Percentiles rank a stretch among this genome's conserved stretches.
Conservation (phyloP, 1,140 invertebrate genomes). For the Chelonus insularis region DNA sequence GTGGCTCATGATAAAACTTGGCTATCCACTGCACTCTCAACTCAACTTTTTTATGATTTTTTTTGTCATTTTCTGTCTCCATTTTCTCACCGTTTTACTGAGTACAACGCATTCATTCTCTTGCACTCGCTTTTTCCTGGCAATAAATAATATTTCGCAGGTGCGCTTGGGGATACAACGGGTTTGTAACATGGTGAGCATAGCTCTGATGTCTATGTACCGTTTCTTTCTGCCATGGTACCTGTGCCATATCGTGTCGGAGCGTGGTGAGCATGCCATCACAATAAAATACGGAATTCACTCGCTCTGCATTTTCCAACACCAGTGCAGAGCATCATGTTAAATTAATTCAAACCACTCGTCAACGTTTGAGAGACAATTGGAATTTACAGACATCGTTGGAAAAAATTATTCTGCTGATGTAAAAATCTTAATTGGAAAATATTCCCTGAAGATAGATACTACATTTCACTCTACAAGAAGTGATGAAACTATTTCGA, state of each 20-base stretch:
- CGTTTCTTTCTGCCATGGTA: conserved; percentile 26
- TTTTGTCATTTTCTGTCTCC: conserved; percentile 14
- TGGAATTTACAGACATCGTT: too few species aligned
- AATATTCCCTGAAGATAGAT: too few species aligned
- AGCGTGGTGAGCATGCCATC: conserved; percentile 22
- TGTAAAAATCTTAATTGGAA: too few species aligned
- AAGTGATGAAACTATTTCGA: too few species aligned
- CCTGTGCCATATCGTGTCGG: conserved; percentile 25
- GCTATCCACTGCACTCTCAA: conserved; percentile 8
- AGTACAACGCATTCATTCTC: conserved; percentile 17
- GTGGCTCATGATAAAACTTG: conserved; percentile 40
- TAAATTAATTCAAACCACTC: neutral
- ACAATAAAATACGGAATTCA: conserved; percentile 26
- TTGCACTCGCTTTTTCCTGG: conserved; percentile 19
- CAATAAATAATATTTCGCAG: conserved; percentile 57
- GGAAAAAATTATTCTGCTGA: too few species aligned
- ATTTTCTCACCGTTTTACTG: conserved; percentile 1
- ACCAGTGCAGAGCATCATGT: neutral
- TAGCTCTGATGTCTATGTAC: conserved; percentile 19
- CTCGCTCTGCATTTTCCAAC: neutral
- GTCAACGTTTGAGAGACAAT: too few species aligned
- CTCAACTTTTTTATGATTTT: conserved; percentile 13
- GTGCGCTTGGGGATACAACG: conserved; percentile 41
- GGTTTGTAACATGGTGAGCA: conserved; percentile 34
- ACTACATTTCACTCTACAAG: too few species aligned